Base-by-base conservation (phyloP, 2,113 vertebrate genomes). In the Progne subis region DNA sequence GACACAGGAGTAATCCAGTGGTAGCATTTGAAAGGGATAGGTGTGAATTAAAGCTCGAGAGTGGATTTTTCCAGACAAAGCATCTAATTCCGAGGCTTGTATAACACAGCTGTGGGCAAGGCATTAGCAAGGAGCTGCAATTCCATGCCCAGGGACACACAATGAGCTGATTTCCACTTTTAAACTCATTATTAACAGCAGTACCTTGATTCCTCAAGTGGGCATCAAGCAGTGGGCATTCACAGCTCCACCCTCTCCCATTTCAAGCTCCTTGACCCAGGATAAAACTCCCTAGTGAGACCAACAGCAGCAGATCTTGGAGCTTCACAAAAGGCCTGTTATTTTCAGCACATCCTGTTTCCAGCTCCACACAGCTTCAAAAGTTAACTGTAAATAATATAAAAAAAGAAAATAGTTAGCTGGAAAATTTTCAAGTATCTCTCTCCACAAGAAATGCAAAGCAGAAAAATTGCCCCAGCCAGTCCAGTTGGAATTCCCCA, bases 401-500 rank as follows among this genome's bases (percentile, higher is more conserved):
- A 43, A 43, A 41, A 31, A 41, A 2, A 24, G 9, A 61, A 79
- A 59, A 59, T 5, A 83, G 2, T 4, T 29, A 50, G 9, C 39
- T 92, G 71, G 78, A 95, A 82, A 9, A 43, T 75, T 84, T 67
- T 91, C 83, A 88, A 91, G n/a, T 8, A 53, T 18, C 50, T 92
- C 23, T 88, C n/a, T 71, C 14, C 59, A 60, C 17, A 56, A 94
- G 53, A 83, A 70, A 77, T 41, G 9, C 44, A 92, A 63, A 90
- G 47, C 59, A 91, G 39, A 88, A 91, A 69, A 90, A 67, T 50
- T 82, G 17, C 29, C 57, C 21, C 20, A 67, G 53, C 34, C 29
- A 81, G 47, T 21, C 82, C 47, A 80, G 21, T 53, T 5, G 60
- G 37, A 60, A 64, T 12, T 84, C 56, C 28, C 44, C 6, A 68